Base-by-base conservation (phyloP, 1,140 invertebrate species). In the Drosophila guanche region DNA sequence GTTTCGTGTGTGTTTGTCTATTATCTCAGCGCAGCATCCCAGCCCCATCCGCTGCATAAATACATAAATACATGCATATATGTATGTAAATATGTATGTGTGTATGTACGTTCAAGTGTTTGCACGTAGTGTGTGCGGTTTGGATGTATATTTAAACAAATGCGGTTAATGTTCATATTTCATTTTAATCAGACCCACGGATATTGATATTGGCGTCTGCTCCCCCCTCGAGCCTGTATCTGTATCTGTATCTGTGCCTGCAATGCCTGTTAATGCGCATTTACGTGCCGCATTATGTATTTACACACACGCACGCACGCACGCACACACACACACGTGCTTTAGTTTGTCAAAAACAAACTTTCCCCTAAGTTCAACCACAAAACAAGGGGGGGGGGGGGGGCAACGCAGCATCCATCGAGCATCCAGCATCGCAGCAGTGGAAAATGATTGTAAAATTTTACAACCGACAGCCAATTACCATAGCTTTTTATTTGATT, bases 161-260 rank as follows among this genome's bases (percentile, higher is more conserved):
- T 85, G 81, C 81, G 81, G 81, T 85, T 86, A 85, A 86, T 85
- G 80, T 85, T 81, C 81, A 85, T 85, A 85, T 85, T 85, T 85
- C 81, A 85, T 85, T 86, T 77, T 78, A 85, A 85, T 88, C 83
- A 68, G 83, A 50, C 68, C 69, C 65, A 72, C 52, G 73, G 77
- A 66, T 76, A 86, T 85, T 81, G 65, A 62, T 54, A 56, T 74
- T 74, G 70, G 41, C 27, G 59, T 43, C 54, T 48, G 47, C 25
- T 41, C 3, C 12, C 6, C 27, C 14, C 22, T 23, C 29, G 29
- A 10, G 8, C 29, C 33, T 7, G 27, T 7, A 7, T 14, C 3
- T 20, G 16, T 16, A 7, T 25, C 5, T 40, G 42, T 67, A 37
- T 45, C 48, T 10, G 42, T 48, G 42, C 59, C 45, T 55, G 47